Evolutionary conservation across 2,888 invertebrate genomes (phyloP).

Genomic region (Melieria picta): DNA sequence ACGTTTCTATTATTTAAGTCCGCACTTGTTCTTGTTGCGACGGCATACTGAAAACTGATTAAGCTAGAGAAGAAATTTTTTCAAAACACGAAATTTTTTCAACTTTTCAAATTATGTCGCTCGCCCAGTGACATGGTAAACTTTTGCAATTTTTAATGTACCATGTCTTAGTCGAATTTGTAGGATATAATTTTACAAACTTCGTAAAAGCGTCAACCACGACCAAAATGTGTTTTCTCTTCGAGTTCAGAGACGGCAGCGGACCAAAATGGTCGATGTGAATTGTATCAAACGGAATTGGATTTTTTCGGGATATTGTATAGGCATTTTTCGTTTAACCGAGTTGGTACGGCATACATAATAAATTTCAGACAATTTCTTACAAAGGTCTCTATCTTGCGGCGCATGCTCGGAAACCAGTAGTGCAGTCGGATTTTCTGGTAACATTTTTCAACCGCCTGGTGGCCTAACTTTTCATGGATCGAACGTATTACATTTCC

Average conservation of each 20-base stretch:
- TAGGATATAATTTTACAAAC: constrained; percentile 8
- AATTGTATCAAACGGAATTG: neutral
- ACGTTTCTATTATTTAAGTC: no score
- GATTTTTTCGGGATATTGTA: constrained; percentile 23
- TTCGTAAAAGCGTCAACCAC: constrained; percentile 16
- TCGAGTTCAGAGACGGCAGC: constrained; percentile 15
- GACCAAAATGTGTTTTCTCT: constrained; percentile 14
- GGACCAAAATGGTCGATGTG: constrained; percentile 16
- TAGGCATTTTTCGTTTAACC: neutral
- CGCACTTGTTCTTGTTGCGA: no score
- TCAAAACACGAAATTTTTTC: neutral
- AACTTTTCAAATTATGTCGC: neutral
- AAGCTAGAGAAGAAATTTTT: neutral
- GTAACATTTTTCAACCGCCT: no score
- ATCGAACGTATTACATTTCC: no score
- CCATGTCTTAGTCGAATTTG: neutral
- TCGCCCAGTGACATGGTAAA: no score
- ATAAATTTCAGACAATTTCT: constrained; percentile 28
- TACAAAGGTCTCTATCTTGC: constrained; percentile 22
- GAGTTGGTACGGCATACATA: constrained; percentile 18
- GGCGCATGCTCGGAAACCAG: constrained; percentile 29
- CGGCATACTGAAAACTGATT: neutral
- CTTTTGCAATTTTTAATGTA: neutral
- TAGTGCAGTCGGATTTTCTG: constrained; percentile 5
- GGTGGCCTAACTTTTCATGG: no score